A percentile compares a stretch with the other conserved stretches of the same genome.
phyloP scores from a whole-genome alignment of 1,140 invertebrate species.

The Rhizoglyphus robini region DNA sequence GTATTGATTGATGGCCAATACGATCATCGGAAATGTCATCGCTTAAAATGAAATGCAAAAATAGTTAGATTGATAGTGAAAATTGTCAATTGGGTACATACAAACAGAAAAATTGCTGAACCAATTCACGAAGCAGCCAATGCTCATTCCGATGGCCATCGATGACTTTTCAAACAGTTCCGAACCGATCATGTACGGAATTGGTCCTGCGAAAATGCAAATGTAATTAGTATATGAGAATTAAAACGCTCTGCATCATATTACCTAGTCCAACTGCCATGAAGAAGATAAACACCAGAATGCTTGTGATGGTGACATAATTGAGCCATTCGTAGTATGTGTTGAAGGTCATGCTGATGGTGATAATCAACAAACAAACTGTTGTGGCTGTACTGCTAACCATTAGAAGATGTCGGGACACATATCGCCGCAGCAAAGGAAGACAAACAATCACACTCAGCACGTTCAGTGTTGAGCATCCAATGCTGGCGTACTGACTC shows the following conservation, averaged over 20 bases:
- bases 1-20: constrained; percentile 43
- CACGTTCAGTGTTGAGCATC: constrained; percentile 30
- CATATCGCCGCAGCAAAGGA: not conserved
- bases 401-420: not conserved
- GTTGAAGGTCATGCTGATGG: constrained; percentile 11
- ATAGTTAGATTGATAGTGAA: too few species aligned
- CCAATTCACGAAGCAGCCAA: constrained; percentile 79
- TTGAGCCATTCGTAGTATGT: constrained; percentile 45
- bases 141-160: constrained; percentile 64
- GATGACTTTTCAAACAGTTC: constrained; percentile 77
- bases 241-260: too few species aligned
- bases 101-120: constrained; percentile 55
- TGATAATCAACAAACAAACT: not conserved
- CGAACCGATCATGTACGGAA: constrained; percentile 70
- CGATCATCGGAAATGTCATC: not conserved
- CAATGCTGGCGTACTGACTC: constrained; percentile 32
- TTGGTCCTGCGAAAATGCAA: too few species aligned
- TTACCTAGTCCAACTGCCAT: constrained; percentile 63
- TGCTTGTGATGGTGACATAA: constrained; percentile 48
- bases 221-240: too few species aligned
- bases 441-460: constrained; percentile 30
- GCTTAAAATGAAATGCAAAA: too few species aligned
- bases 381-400: constrained; percentile 4
- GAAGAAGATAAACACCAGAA: constrained; percentile 59
- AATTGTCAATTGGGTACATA: not conserved